Conservation (phyloP, 2,113 vertebrate species). For the Equus przewalskii region DNA sequence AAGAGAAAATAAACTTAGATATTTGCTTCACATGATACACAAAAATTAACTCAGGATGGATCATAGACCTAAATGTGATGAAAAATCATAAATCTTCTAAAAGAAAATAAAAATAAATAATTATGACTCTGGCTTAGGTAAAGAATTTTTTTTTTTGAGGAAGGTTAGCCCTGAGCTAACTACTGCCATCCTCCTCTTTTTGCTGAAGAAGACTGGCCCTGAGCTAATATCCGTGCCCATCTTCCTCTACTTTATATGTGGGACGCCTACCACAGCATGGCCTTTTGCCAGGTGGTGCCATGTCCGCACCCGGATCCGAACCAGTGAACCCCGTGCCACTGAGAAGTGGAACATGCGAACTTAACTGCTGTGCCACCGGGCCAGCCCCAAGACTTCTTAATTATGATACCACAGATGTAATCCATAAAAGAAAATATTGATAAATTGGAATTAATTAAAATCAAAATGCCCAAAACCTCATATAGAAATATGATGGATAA, state of each 20-base stretch:
- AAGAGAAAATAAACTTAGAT: neutral
- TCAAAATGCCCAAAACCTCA: neutral
- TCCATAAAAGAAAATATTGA: neutral
- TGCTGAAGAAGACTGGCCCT: too few relatives aligned
- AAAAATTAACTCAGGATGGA: neutral
- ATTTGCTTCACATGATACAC: neutral
- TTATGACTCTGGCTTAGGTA: neutral
- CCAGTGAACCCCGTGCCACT: too few relatives aligned
- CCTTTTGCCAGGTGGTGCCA: too few relatives aligned
- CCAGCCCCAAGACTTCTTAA: neutral
- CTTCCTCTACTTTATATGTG: too few relatives aligned
- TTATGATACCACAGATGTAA: neutral
- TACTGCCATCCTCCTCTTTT: too few relatives aligned
- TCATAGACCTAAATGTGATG: neutral
- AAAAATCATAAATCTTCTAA: neutral
- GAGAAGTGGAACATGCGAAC: too few relatives aligned
- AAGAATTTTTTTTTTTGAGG: neutral
- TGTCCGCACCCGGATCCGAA: too few relatives aligned
- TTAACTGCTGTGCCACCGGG: too few relatives aligned
- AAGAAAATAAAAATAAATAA: neutral
- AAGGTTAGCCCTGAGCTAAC: too few relatives aligned
- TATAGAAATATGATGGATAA: neutral
- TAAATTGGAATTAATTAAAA: conserved; percentile 4
- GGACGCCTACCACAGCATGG: too few relatives aligned
- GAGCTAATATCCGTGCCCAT: too few relatives aligned